Base-by-base conservation (phyloP, 2,888 invertebrate genomes). In the Exocentrus adspersus region DNA sequence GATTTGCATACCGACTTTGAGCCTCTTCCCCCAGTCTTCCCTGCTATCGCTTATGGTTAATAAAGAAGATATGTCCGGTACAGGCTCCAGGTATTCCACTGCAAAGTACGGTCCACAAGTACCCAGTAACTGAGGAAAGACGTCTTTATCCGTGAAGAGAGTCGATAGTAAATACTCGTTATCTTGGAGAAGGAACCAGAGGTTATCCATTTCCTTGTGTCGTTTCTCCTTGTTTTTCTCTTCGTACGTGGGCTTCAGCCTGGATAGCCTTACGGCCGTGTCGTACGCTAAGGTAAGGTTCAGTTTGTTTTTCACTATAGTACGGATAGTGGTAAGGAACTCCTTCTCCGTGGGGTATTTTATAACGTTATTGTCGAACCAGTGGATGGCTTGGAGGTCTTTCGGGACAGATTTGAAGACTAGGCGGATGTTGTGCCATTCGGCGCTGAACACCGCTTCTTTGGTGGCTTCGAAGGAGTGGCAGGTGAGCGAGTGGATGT, bases 101-200 rank as follows among this genome's bases (percentile, higher is more conserved):
- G 88, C 88, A 79, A 88, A 91, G 72, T 89, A 86, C 2, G 86
- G 83, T 0, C 91, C 91, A 78, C 91, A 91, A 17, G 70, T 68
- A 46, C 68, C 90, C 46, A 88, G 80, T 21, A 90, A 78, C 72
- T 86, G 86, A 1, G 91, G 90, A 74, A 91, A 89, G 51, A 89
- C 82, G 67, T 87, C 86, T 70, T 85, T 83, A 64, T 87, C 86
- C 30, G 86, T 85, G 78, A 87, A 88, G 51, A 89, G 78, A 45
- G 85, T 82, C 30, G 88, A 84, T 50, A 89, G 81, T 2, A 90
- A 77, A 79, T 89, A 92, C 78, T 91, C 91, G 76, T 88, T 87
- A 73, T 90, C 88, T 75, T 89, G 87, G 1, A 89, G 74, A 19
- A 91, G 80, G 41, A 85, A 80, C 89, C 89, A 89, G 3, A 89